Base-by-base conservation (phyloP, 1,140 invertebrate species). In the Mactra quadrangularis region DNA sequence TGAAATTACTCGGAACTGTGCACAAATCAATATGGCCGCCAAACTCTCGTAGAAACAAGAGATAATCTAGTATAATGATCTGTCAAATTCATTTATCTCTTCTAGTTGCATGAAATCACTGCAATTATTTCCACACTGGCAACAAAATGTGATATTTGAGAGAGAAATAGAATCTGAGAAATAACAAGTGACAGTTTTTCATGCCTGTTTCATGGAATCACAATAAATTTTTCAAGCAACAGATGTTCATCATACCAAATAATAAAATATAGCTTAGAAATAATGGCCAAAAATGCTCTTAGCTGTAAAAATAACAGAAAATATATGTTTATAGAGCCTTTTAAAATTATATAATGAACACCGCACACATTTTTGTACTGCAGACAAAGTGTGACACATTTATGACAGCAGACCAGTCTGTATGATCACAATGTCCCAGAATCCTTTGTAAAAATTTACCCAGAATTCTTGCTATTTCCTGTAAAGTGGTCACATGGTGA, bases 61-160 rank as follows among this genome's bases (percentile, higher is more conserved):
- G 7, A 57, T 72, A 57, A 72, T 57, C 17, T 3, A 17, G 27
- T 25, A 22, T 72, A 72, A 72, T 72, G 70, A 72, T 27, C 70
- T 72, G 70, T 72, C 70, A 47, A 11, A 55, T 57, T 47, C 33
- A 52, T 45, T 72, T 57, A 72, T 31, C 70, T 57, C 47, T 29
- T 41, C 50, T 47, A 55, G 52, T n/a, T 72, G 70, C 70, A 72
- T 45, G 27, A 72, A 70, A 72, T 72, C 70, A 52, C 45, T 72
- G 70, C 70, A 72, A 55, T 72, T 55, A 72, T 70, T 70, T 70
- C 35, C 25, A 70, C 38, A 38, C 33, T 68, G 64, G 64, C 38
- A 68, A 68, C 45, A 22, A 31, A n/a, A 64, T 35, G 25, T 50
- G 45, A 68, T 68, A 47, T 68, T 50, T 41, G 33, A 50, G 35